Percentiles rank a stretch among this genome's conserved stretches.
These are phyloP conservation scores for Chloromyia formosa DNA, from an alignment of 2,888 invertebrate genomes.

Conservation along the genomic window DNA sequence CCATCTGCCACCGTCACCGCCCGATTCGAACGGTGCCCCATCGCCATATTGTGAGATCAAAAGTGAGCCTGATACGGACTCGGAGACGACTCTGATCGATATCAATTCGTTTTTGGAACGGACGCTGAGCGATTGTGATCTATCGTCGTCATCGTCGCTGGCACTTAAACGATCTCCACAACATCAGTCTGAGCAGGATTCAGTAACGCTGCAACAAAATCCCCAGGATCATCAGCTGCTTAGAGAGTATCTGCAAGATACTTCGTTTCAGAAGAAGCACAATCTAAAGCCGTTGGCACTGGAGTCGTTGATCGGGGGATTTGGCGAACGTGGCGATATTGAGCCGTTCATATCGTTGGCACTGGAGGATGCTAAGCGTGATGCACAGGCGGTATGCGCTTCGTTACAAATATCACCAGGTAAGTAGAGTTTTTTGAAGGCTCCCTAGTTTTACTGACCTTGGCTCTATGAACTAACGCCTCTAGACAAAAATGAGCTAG, in stretches of 20 bases:
- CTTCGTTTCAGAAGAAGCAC: slow-evolving; percentile 84
- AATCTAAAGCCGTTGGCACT: slow-evolving; percentile 82
- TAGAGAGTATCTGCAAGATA: slow-evolving; percentile 83
- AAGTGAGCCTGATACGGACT: slow-evolving; percentile 61
- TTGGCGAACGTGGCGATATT: slow-evolving; percentile 76
- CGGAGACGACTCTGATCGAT: slow-evolving; percentile 59
- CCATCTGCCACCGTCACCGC: slow-evolving; percentile 69
- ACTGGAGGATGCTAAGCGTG: slow-evolving; percentile 85
- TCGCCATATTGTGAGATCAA: slow-evolving; percentile 66
- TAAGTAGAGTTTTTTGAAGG: slow-evolving; percentile 67
- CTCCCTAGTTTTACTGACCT: no score
- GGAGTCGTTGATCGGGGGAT: slow-evolving; percentile 68
- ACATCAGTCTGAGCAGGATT: slow-evolving; percentile 10
- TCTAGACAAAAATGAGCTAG: no score
- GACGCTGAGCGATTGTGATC: slow-evolving; percentile 51
- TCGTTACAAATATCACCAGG: slow-evolving; percentile 89
- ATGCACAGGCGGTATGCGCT: slow-evolving; percentile 85
- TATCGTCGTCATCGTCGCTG: not conserved
- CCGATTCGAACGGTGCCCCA: slow-evolving; percentile 68
- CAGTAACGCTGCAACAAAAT: slow-evolving; percentile 50
- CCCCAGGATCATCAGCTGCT: slow-evolving; percentile 78
- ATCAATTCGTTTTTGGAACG: slow-evolving; percentile 58
- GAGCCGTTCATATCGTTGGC: slow-evolving; percentile 86
- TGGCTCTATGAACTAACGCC: no score
- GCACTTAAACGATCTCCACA: slow-evolving; percentile 31